Evolutionary conservation across 2,888 invertebrate species (phyloP).

Genomic region (Standfussiana lucernea): DNA sequence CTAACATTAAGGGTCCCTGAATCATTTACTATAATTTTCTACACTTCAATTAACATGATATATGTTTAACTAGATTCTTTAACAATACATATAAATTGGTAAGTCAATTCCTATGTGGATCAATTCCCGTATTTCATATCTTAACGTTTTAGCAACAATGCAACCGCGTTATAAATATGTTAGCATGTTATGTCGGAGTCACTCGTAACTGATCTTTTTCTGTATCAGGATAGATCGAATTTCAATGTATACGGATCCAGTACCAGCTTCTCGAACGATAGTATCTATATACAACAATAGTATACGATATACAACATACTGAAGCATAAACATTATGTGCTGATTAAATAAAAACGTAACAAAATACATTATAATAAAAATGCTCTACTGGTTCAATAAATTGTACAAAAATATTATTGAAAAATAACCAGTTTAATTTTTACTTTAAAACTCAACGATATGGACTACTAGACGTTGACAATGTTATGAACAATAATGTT

Average conservation of each 20-base stretch:
- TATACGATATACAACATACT: constrained; percentile 63
- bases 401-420: constrained; percentile 70
- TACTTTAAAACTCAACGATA: constrained; percentile 47
- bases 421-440: constrained; percentile 63
- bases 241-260: constrained; percentile 50
- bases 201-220: constrained; percentile 42
- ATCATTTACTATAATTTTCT: constrained; percentile 67
- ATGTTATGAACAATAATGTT: constrained; percentile 49
- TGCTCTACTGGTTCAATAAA: constrained; percentile 70
- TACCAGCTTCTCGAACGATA: constrained; percentile 55
- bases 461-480: constrained; percentile 47
- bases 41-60: constrained; percentile 65
- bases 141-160: constrained; percentile 56
- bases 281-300: constrained; percentile 60
- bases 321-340: constrained; percentile 59
- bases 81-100: constrained; percentile 63
- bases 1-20: constrained; percentile 74
- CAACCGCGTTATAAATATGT: constrained; percentile 36
- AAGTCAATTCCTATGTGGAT: constrained; percentile 67
- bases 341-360: constrained; percentile 69
- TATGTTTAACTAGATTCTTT: constrained; percentile 65
- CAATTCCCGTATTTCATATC: constrained; percentile 63
- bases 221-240: constrained; percentile 41
- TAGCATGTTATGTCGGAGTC: constrained; percentile 36
- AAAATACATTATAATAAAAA: constrained; percentile 69